Percentiles rank a stretch among this genome's conserved stretches.
These are phyloP conservation scores for Tachyglossus aculeatus DNA, from an alignment of 2,797 vertebrate genomes.

Conservation along the genomic window DNA sequence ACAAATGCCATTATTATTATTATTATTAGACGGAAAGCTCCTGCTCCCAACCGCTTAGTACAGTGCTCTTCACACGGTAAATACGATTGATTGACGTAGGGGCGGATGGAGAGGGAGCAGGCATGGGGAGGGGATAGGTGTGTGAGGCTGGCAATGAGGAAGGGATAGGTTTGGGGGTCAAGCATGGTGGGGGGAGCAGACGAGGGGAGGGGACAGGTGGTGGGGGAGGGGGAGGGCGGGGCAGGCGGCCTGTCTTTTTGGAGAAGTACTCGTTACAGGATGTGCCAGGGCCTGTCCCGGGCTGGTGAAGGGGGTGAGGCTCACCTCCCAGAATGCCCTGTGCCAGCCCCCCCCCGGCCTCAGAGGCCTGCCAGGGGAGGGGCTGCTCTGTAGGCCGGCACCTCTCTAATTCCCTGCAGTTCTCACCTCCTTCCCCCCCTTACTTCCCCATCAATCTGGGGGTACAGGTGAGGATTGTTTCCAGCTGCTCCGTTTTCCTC, in stretches of 20 bases:
- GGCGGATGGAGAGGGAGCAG: background rate
- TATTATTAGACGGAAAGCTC: background rate
- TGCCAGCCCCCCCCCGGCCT: background rate
- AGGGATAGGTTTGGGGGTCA: background rate
- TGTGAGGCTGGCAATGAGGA: constrained; percentile 1
- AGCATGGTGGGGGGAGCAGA: background rate
- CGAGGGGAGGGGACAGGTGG: constrained; percentile 28
- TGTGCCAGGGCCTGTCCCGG: too few relatives aligned
- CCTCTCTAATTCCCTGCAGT: background rate
- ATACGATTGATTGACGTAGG: background rate
- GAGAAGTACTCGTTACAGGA: too few relatives aligned
- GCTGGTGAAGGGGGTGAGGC: too few relatives aligned
- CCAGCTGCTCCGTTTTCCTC: too few relatives aligned
- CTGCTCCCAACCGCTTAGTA: constrained; percentile 14
- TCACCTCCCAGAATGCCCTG: background rate
- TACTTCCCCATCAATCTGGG: too few relatives aligned
- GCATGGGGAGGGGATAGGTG: background rate
- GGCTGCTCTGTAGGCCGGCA: background rate
- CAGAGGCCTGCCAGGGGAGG: background rate
- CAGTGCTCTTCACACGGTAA: background rate
- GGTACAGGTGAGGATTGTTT: background rate
- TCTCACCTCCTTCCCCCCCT: background rate
- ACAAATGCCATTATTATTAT: background rate
- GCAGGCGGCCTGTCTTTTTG: too few relatives aligned
- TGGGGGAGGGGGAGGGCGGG: background rate